Conservation (phyloP, 2,113 vertebrate genomes). For the Engraulis encrasicolus region DNA sequence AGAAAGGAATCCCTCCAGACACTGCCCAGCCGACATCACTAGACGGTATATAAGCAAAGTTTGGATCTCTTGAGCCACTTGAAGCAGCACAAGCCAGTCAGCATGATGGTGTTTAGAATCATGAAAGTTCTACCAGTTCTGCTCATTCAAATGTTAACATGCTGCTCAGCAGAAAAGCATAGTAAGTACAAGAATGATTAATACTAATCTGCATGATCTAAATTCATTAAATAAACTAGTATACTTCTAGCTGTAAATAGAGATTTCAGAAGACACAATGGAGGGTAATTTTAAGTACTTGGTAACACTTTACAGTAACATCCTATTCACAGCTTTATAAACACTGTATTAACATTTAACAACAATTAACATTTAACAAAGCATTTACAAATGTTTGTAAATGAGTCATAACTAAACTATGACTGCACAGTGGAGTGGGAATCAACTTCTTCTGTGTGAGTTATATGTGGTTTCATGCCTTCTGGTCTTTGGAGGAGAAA, state of each 20-base stretch:
- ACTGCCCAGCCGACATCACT: neutral
- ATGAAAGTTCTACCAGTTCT: neutral
- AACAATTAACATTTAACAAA: too few relatives aligned
- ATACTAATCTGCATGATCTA: neutral
- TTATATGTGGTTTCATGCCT: too few relatives aligned
- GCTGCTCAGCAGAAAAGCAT: neutral
- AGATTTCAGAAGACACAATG: neutral
- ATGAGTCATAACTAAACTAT: too few relatives aligned
- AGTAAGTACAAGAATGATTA: neutral
- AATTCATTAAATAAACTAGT: neutral
- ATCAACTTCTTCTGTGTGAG: too few relatives aligned
- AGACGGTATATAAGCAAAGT: slow-evolving; percentile 2
- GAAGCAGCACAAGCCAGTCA: neutral
- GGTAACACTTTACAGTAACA: too few relatives aligned
- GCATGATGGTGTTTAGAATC: neutral
- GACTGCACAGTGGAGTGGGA: too few relatives aligned
- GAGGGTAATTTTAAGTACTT: neutral
- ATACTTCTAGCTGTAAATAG: neutral
- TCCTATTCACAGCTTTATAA: too few relatives aligned
- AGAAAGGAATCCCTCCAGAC: neutral
- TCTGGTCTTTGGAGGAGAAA: too few relatives aligned
- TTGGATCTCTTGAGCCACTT: neutral
- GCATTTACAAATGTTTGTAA: too few relatives aligned
- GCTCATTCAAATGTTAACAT: neutral
- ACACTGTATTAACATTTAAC: too few relatives aligned